Evolutionary conservation across 2,113 vertebrate genomes (phyloP).

Genomic region (Saiga tatarica): DNA sequence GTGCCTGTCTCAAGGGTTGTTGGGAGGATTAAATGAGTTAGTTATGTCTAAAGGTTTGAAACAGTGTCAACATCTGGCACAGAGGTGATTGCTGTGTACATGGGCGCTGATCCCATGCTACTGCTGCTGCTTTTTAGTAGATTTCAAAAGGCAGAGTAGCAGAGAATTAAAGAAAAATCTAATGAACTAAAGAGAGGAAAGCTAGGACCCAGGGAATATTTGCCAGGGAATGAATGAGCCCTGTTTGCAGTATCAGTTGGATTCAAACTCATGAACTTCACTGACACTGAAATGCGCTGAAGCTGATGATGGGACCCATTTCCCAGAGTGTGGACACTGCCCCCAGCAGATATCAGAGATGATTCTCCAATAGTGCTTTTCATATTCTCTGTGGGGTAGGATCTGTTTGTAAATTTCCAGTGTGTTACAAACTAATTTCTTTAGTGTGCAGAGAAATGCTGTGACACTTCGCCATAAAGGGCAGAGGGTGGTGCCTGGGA

Average conservation of each 20-base stretch:
- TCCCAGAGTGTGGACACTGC: not conserved
- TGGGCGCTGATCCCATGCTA: not conserved
- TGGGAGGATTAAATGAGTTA: not conserved
- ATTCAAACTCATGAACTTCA: not conserved
- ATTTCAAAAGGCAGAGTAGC: not conserved
- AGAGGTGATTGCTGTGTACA: fast-evolving
- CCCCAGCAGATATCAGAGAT: too few species aligned
- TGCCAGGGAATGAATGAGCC: not conserved
- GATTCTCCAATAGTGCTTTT: not conserved
- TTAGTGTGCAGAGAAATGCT: not conserved
- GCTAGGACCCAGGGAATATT: fast-evolving
- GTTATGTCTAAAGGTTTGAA: not conserved
- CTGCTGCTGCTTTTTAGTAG: not conserved
- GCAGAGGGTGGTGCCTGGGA: not conserved
- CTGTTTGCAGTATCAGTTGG: fast-evolving
- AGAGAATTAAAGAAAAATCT: not conserved
- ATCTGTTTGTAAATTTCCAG: not conserved
- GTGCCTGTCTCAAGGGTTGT: not conserved
- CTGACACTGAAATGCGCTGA: fast-evolving
- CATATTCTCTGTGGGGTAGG: not conserved
- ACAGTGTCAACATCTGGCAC: too few species aligned
- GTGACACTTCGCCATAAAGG: not conserved
- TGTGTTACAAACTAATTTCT: not conserved
- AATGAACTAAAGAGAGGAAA: not conserved
- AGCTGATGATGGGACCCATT: not conserved